phyloP scores from a whole-genome alignment of 2,888 invertebrate genomes.

The Congeria kusceri region DNA sequence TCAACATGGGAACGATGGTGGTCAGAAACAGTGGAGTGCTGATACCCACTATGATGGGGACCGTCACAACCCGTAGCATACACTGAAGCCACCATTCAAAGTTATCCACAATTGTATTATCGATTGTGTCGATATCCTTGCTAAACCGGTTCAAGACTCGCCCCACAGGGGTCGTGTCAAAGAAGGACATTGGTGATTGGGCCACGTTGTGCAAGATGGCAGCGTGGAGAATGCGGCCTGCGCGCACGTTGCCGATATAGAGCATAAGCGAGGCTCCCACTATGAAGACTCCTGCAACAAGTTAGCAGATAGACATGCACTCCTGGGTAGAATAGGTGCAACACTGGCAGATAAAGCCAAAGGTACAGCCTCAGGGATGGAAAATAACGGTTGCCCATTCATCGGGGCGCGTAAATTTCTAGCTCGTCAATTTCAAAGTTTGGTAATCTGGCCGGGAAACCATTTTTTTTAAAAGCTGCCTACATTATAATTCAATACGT shows the following conservation, averaged over 20 bases:
- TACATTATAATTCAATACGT: no score
- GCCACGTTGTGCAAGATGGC: conserved; percentile 52
- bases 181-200: conserved; percentile 78
- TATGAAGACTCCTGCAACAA: conserved; percentile 33
- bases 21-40: conserved; percentile 78
- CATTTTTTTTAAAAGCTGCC: no score
- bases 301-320: no score
- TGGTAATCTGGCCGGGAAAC: no score
- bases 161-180: conserved; percentile 81
- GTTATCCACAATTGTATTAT: conserved; percentile 9
- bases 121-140: conserved; percentile 77
- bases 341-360: no score
- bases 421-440: no score
- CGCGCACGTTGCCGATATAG: conserved; percentile 40
- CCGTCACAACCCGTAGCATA: conserved; percentile 69
- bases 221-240: conserved; percentile 46
- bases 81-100: conserved; percentile 70
- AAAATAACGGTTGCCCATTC: no score
- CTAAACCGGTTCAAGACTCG: conserved; percentile 80
- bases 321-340: no score
- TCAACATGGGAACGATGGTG: conserved; percentile 74
- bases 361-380: no score
- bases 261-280: conserved; percentile 29
- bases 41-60: conserved; percentile 78
- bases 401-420: no score